Conservation (phyloP, 2,797 vertebrate genomes). For the Diplodus puntazzo region DNA sequence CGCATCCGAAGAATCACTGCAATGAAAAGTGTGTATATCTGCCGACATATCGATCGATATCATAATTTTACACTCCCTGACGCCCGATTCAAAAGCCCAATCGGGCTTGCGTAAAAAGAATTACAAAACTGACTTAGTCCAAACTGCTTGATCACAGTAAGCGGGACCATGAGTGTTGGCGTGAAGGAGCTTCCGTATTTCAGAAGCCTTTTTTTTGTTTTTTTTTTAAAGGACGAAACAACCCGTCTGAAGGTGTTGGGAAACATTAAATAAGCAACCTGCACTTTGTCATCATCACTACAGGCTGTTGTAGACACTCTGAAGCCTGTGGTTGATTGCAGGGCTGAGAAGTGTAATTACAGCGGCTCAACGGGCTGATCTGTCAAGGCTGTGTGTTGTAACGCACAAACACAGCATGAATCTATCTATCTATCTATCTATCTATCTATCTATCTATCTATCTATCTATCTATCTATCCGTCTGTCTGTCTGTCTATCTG, state of each 20-base stretch:
- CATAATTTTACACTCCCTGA: too few species aligned
- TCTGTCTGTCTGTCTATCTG: slow-evolving; percentile 17
- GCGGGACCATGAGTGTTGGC: neutral
- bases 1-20: too few species aligned
- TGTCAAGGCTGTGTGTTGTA: neutral
- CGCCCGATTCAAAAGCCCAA: too few species aligned
- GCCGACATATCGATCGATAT: too few species aligned
- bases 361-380: slow-evolving; percentile 11
- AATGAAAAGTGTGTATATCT: too few species aligned
- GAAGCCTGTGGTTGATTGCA: slow-evolving; percentile 56
- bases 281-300: slow-evolving; percentile 41
- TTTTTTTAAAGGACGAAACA: neutral
- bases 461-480: slow-evolving; percentile 14
- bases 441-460: slow-evolving; percentile 12
- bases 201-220: neutral
- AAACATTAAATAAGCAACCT: slow-evolving; percentile 34
- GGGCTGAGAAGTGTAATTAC: slow-evolving; percentile 51
- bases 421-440: slow-evolving; percentile 15
- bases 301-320: slow-evolving; percentile 22
- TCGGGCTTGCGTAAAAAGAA: too few species aligned
- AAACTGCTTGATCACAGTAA: neutral
- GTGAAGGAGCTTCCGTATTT: neutral
- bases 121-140: too few species aligned
- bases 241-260: slow-evolving; percentile 17
- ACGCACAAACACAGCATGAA: neutral